Evolutionary conservation across 2,888 invertebrate species (phyloP).

Genomic region (Ditula angustiorana): DNA sequence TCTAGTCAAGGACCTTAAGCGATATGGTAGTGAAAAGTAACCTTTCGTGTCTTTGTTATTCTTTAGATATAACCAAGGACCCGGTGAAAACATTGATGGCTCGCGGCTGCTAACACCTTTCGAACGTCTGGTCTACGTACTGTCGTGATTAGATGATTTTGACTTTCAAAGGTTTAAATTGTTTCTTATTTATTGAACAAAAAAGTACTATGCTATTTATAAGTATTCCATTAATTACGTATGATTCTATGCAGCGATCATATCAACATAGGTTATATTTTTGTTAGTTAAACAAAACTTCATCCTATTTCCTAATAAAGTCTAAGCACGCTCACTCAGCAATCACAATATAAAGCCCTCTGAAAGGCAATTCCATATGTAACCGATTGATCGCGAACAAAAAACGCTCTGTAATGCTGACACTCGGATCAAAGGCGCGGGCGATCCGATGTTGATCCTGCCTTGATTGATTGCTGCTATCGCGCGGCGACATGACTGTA

Average conservation of each 20-base stretch:
- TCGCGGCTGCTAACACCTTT: too few species aligned
- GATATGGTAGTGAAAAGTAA: too few species aligned
- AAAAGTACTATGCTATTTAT: too few species aligned
- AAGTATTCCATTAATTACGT: not conserved
- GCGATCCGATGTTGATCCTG: constrained; percentile 27
- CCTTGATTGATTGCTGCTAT: constrained; percentile 30
- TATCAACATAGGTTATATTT: too few species aligned
- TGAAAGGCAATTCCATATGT: constrained; percentile 27
- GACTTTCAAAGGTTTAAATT: too few species aligned
- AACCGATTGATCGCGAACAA: constrained; percentile 29
- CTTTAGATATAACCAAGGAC: too few species aligned
- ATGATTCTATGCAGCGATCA: not conserved
- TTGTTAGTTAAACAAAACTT: not conserved
- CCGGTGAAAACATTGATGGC: too few species aligned
- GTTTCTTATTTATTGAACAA: too few species aligned
- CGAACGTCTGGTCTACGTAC: too few species aligned
- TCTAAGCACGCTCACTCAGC: constrained; percentile 8
- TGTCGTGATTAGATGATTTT: too few species aligned
- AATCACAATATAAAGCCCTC: constrained; percentile 40
- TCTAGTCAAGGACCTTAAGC: too few species aligned
- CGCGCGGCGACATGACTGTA: constrained; percentile 10
- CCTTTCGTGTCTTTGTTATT: too few species aligned
- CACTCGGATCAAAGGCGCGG: constrained; percentile 19
- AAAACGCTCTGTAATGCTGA: constrained; percentile 34
- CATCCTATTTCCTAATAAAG: not conserved